phyloP scores from a whole-genome alignment of 2,113 vertebrate genomes.

The Cephalopholis sonnerati region DNA sequence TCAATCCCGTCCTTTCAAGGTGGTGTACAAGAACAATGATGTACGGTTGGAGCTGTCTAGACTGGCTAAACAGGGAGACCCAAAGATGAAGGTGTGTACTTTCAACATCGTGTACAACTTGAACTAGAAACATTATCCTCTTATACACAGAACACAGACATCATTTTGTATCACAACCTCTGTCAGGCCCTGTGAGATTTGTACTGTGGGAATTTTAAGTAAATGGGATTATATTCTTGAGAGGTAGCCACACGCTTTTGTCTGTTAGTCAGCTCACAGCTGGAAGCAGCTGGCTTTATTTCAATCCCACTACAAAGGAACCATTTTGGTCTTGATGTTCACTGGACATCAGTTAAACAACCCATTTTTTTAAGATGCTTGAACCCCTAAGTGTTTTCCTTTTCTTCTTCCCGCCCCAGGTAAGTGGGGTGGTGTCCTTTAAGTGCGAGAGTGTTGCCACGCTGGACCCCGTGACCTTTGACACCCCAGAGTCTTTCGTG shows the following conservation, averaged over 20 bases:
- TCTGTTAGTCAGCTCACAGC: conserved; percentile 48
- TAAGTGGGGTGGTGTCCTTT: conserved; percentile 96
- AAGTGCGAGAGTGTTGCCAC: conserved; percentile 98
- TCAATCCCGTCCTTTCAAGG: conserved; percentile 83
- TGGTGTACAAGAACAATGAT: conserved; percentile 99
- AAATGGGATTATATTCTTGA: conserved; percentile 69
- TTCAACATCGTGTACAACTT: conserved; percentile 21
- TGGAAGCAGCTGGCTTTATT: conserved; percentile 44
- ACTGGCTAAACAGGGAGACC: conserved; percentile 96
- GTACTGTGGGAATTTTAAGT: conserved; percentile 35
- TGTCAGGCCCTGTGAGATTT: conserved; percentile 22
- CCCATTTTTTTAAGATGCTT: background rate
- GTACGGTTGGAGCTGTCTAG: conserved; percentile 96
- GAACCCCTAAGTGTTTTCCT: background rate
- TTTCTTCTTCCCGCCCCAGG: conserved; percentile 60
- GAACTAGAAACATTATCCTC: conserved; percentile 46
- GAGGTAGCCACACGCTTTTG: conserved; percentile 29
- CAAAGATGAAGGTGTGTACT: conserved; percentile 92
- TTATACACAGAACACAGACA: conserved; percentile 29
- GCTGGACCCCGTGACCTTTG: conserved; percentile 97
- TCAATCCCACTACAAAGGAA: conserved; percentile 47
- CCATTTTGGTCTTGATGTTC: conserved; percentile 33
- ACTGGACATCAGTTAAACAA: conserved; percentile 5
- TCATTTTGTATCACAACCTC: conserved; percentile 29
- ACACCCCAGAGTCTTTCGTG: conserved; percentile 97